These are phyloP conservation scores for Paelopatides confundens DNA, from an alignment of 53 echinoderm and acorn worm genomes.

Conservation along the genomic window DNA sequence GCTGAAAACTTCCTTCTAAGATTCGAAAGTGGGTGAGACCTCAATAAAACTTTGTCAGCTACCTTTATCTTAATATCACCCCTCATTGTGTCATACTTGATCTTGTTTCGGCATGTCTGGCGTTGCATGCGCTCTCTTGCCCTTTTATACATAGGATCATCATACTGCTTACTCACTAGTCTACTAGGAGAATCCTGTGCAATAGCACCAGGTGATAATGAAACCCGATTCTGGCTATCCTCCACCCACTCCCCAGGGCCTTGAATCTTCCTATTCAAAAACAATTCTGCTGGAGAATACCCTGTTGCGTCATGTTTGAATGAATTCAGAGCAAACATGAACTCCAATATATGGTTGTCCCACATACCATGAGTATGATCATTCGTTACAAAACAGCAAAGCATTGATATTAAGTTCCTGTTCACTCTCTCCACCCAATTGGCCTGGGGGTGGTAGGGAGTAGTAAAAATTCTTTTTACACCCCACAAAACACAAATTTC, in stretches of 20 bases:
- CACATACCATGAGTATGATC: constrained; percentile 45
- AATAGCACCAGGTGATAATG: too few relatives aligned
- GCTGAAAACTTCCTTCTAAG: constrained; percentile 54
- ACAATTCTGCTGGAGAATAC: not conserved
- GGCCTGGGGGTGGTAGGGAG: constrained; percentile 69
- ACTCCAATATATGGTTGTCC: constrained; percentile 59
- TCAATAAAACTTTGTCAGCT: constrained; percentile 27
- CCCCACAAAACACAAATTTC: constrained; percentile 65
- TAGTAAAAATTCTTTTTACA: constrained; percentile 55
- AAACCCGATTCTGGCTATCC: not conserved
- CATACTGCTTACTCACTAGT: too few relatives aligned
- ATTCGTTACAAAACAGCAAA: not conserved
- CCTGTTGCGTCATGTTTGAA: constrained; percentile 56
- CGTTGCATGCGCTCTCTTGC: not conserved
- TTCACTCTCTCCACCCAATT: constrained; percentile 76
- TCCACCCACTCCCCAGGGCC: constrained; percentile 32
- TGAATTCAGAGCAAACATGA: constrained; percentile 57
- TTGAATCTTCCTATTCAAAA: not conserved
- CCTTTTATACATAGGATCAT: too few relatives aligned
- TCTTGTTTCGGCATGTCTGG: not conserved
- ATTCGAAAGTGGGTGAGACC: constrained; percentile 51
- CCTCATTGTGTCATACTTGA: constrained; percentile 50
- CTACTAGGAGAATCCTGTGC: too few relatives aligned
- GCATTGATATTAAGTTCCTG: constrained; percentile 58
- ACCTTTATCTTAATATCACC: not conserved